These are phyloP conservation scores for Drosophila santomea DNA, from an alignment of 1,140 invertebrate species.

Conservation along the genomic window DNA sequence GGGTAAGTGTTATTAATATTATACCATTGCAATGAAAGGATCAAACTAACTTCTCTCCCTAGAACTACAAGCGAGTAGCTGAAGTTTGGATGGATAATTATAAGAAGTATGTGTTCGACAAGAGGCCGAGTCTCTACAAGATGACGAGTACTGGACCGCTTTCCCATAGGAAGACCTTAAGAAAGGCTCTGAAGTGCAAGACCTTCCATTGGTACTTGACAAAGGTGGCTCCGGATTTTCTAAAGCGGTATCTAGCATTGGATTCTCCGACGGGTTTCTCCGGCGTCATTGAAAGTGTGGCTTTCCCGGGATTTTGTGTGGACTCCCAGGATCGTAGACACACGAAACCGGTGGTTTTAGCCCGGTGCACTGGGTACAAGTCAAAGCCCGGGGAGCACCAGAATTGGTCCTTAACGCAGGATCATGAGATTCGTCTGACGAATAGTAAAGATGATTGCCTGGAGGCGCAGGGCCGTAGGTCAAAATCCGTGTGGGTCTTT, in stretches of 20 bases:
- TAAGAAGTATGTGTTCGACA: slow-evolving; percentile 89
- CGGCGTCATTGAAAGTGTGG: slow-evolving; percentile 90
- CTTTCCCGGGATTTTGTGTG: slow-evolving; percentile 89
- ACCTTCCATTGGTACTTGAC: slow-evolving; percentile 94
- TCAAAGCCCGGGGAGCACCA: slow-evolving; percentile 54
- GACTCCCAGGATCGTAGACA: slow-evolving; percentile 88
- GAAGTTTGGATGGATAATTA: slow-evolving; percentile 97
- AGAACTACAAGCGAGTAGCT: slow-evolving; percentile 91
- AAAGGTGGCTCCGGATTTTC: slow-evolving; percentile 92
- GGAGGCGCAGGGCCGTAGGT: slow-evolving; percentile 88
- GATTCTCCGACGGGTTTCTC: slow-evolving; percentile 89
- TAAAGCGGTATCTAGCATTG: slow-evolving; percentile 90
- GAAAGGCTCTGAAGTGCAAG: slow-evolving; percentile 90
- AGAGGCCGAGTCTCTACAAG: slow-evolving; percentile 86
- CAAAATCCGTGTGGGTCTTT: slow-evolving; percentile 87
- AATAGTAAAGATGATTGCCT: slow-evolving; percentile 88
- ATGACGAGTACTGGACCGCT: slow-evolving; percentile 68
- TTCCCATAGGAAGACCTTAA: slow-evolving; percentile 87
- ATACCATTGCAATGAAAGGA: no score
- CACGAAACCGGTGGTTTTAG: slow-evolving; percentile 88
- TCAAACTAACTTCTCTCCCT: not conserved
- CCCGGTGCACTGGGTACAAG: slow-evolving; percentile 46
- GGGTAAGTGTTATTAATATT: slow-evolving; percentile 32
- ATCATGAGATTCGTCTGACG: slow-evolving; percentile 90
- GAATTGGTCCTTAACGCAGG: slow-evolving; percentile 86